Percentiles rank a stretch among this genome's conserved stretches.
These are phyloP conservation scores for Anomalospiza imberbis DNA, from an alignment of 2,797 vertebrate species.

Conservation along the genomic window DNA sequence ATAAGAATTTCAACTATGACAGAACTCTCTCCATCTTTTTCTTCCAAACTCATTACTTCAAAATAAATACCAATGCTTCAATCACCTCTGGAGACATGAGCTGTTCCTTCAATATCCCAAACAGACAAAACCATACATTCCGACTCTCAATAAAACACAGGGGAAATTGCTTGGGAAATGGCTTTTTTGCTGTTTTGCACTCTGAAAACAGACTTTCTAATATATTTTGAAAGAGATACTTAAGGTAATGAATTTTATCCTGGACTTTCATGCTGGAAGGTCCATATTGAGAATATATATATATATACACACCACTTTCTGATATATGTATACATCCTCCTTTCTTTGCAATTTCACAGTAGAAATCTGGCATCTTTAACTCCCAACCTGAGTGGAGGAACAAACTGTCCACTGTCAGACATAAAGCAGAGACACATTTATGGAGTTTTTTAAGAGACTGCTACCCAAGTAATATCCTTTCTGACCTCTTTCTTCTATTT, in stretches of 20 bases:
- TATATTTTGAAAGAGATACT: neutral
- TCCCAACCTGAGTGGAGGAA: rapidly evolving
- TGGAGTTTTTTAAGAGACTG: neutral
- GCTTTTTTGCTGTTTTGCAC: neutral
- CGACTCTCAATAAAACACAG: neutral
- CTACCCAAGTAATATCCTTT: neutral
- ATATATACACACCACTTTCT: neutral
- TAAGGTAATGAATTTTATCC: neutral
- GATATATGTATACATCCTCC: neutral
- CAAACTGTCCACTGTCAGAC: neutral
- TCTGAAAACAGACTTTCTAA: neutral
- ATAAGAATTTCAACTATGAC: neutral
- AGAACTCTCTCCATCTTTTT: neutral
- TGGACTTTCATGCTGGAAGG: neutral
- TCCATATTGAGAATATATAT: neutral
- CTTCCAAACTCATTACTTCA: neutral
- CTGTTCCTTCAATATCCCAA: neutral
- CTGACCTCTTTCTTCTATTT: neutral
- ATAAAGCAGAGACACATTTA: neutral
- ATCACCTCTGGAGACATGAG: neutral
- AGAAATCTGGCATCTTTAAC: neutral
- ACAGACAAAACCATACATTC: neutral
- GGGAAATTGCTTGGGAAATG: neutral
- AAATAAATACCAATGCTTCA: neutral
- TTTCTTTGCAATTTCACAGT: neutral